phyloP scores from a whole-genome alignment of 1,140 invertebrate species.

The Hypothenemus hampei region DNA sequence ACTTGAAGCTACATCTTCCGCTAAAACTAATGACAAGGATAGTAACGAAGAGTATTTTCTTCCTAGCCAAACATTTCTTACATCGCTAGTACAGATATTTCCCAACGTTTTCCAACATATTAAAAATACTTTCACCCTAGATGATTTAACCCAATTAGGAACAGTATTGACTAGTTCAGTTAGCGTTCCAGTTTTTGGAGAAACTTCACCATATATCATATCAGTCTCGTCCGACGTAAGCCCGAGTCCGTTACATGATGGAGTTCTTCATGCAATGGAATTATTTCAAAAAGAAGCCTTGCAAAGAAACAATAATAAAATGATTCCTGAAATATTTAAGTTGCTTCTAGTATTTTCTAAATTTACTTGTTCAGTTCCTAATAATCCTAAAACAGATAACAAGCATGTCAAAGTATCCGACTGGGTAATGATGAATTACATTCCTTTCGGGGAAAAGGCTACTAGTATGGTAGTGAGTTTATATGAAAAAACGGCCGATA shows the following conservation, averaged over 20 bases:
- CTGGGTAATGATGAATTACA: constrained; percentile 81
- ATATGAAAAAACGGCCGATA: constrained; percentile 75
- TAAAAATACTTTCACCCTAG: constrained; percentile 65
- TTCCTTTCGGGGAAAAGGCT: constrained; percentile 83
- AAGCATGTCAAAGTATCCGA: constrained; percentile 55
- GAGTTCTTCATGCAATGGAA: constrained; percentile 74
- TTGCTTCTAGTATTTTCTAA: constrained; percentile 72
- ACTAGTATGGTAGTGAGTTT: constrained; percentile 75
- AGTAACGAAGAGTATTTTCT: constrained; percentile 55
- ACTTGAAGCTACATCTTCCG: constrained; percentile 65
- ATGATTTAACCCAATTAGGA: constrained; percentile 77
- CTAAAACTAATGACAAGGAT: constrained; percentile 49
- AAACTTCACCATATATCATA: constrained; percentile 75
- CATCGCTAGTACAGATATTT: constrained; percentile 90
- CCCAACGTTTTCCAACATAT: constrained; percentile 89
- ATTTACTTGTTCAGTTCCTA: constrained; percentile 66
- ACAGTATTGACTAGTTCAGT: constrained; percentile 71
- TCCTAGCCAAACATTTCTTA: constrained; percentile 88
- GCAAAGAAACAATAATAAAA: constrained; percentile 56
- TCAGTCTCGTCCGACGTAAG: constrained; percentile 68
- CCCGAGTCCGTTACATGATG: constrained; percentile 78
- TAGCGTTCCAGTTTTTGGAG: constrained; percentile 75
- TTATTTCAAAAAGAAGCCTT: constrained; percentile 76
- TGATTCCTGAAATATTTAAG: constrained; percentile 75
- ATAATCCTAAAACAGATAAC: constrained; percentile 55